These are phyloP conservation scores for Plodia interpunctella DNA, from an alignment of 1,140 invertebrate species.

Conservation along the genomic window DNA sequence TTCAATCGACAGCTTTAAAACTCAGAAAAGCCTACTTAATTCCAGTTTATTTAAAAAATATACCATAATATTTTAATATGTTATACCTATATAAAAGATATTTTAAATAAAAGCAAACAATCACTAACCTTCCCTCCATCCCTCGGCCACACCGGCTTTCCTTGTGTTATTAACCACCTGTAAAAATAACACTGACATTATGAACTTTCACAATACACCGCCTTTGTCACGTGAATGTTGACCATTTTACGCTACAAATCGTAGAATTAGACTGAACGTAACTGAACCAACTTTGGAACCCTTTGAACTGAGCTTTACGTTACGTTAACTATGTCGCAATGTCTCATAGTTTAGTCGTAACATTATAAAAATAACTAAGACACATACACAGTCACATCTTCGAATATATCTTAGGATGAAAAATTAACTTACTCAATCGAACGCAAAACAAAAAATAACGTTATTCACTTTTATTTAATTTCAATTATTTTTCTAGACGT, in stretches of 20 bases:
- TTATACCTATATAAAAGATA: too few relatives aligned
- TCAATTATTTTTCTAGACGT: too few relatives aligned
- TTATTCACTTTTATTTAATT: too few relatives aligned
- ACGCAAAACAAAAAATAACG: conserved; percentile 8
- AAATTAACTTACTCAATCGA: conserved; percentile 18
- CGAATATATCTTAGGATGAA: conserved; percentile 37
- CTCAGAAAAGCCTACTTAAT: too few relatives aligned
- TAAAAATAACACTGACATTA: conserved; percentile 34
- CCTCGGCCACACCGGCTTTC: conserved; percentile 60
- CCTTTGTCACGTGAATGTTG: conserved; percentile 31
- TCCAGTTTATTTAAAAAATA: too few relatives aligned
- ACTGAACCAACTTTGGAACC: conserved; percentile 21
- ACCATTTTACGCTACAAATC: conserved; percentile 46
- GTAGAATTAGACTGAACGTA: conserved; percentile 29
- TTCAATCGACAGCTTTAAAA: too few relatives aligned
- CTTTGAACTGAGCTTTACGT: conserved; percentile 21
- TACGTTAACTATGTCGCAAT: conserved; percentile 49
- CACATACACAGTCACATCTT: conserved; percentile 22
- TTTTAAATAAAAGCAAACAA: too few relatives aligned
- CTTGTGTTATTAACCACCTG: conserved; percentile 74
- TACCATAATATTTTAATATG: too few relatives aligned
- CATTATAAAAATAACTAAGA: conserved; percentile 40
- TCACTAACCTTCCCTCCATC: conserved; percentile 64
- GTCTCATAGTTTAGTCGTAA: conserved; percentile 43
- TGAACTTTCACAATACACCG: conserved; percentile 29